phyloP scores from a whole-genome alignment of 2,888 invertebrate genomes.

The Scaptomyza polygonia region DNA sequence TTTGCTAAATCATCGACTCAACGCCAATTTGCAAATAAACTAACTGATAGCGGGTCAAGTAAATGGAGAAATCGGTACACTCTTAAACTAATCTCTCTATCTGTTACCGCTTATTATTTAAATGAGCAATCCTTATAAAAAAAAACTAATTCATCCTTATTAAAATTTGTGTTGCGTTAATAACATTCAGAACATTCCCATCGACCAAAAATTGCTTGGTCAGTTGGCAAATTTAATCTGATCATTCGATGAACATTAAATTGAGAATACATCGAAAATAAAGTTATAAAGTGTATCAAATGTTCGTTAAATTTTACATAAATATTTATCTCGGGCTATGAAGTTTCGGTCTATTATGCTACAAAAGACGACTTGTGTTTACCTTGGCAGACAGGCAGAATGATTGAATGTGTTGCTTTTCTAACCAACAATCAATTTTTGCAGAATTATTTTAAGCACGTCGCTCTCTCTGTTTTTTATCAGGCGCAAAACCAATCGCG shows the following conservation, averaged over 20 bases:
- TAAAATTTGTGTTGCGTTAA: too few species aligned
- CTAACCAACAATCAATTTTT: slow-evolving; percentile 75
- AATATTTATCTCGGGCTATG: slow-evolving; percentile 26
- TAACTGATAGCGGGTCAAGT: slow-evolving; percentile 13
- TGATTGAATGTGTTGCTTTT: slow-evolving; percentile 77
- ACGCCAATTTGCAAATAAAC: slow-evolving; percentile 36
- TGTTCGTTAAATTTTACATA: background rate
- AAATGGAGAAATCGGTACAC: background rate
- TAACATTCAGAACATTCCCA: background rate
- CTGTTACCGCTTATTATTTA: too few species aligned
- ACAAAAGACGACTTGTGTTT: slow-evolving; percentile 26
- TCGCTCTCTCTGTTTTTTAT: slow-evolving; percentile 67
- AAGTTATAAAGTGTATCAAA: background rate
- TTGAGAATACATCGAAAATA: background rate
- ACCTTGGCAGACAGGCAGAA: slow-evolving; percentile 60
- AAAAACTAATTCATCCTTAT: too few species aligned
- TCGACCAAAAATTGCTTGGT: background rate
- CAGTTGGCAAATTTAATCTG: background rate
- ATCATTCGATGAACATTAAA: too few species aligned
- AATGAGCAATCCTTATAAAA: too few species aligned
- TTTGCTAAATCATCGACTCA: slow-evolving; percentile 58
- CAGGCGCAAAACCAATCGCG: slow-evolving; percentile 61
- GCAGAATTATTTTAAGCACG: slow-evolving; percentile 57
- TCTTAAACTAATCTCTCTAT: background rate
- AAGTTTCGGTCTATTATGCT: slow-evolving; percentile 27